phyloP scores from a whole-genome alignment of 1,140 invertebrate genomes.

The Ostrea edulis region DNA sequence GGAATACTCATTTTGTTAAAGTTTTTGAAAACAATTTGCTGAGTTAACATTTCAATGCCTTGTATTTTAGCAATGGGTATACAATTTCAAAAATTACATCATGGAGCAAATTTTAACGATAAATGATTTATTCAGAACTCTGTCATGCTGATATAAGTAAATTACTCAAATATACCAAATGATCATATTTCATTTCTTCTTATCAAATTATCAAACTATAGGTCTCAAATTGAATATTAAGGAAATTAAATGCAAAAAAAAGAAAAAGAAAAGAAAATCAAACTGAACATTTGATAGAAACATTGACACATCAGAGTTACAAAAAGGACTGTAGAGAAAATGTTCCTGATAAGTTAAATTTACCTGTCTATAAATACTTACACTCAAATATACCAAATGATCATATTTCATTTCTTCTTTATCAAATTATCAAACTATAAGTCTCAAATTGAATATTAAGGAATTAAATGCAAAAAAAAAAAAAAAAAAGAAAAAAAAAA shows the following conservation, averaged over 20 bases:
- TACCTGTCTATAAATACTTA: neutral
- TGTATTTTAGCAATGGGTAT: neutral
- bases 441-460: no score
- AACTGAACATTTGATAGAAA: neutral
- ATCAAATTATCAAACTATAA: neutral
- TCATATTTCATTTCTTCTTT: neutral
- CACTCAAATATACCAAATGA: neutral
- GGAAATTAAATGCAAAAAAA: no score
- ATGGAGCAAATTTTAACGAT: neutral
- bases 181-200: neutral
- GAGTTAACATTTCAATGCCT: conserved; percentile 3
- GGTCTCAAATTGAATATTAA: no score
- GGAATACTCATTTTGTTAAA: neutral
- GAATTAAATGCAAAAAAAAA: no score
- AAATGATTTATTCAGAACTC: neutral
- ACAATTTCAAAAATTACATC: conserved; percentile 3
- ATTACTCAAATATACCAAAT: neutral
- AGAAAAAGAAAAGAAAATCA: neutral
- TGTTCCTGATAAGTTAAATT: neutral
- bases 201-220: neutral
- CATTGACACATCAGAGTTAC: neutral
- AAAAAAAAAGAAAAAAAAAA: no score
- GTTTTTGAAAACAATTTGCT: conserved; percentile 7
- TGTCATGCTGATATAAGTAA: neutral
- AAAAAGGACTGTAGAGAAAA: neutral